These are phyloP conservation scores for Procambarus virginalis DNA, from an alignment of 1,140 invertebrate species.

Conservation along the genomic window DNA sequence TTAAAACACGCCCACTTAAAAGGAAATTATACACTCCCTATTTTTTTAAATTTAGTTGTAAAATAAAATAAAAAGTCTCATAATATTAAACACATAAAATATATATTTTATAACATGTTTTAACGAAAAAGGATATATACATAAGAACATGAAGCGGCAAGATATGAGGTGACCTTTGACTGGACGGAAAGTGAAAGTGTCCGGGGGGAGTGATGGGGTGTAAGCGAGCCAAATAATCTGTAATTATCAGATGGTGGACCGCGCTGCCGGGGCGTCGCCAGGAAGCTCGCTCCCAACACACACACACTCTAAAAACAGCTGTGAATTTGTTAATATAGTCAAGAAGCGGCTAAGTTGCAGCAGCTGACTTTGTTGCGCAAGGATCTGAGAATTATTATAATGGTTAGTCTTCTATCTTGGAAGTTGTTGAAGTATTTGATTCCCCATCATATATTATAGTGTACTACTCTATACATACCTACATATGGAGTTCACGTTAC, in stretches of 20 bases:
- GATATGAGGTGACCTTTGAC: background rate
- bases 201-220: no score
- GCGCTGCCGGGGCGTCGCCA: background rate
- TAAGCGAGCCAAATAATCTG: background rate
- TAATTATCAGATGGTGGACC: background rate
- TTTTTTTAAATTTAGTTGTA: background rate
- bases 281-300: background rate
- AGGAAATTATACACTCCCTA: background rate
- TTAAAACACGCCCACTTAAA: background rate
- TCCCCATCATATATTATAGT: background rate
- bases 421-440: no score
- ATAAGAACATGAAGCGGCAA: background rate
- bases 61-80: background rate
- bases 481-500: background rate
- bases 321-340: background rate
- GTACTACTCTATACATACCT: background rate
- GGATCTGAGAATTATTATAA: background rate
- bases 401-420: background rate
- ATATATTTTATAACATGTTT: background rate
- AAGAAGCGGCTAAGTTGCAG: background rate
- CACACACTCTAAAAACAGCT: background rate
- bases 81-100: background rate
- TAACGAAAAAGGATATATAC: background rate
- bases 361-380: background rate
- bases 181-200: background rate